phyloP scores from a whole-genome alignment of 30 jellyfish, hydroid and myxozoan genomes.

The Aurelia aurita complex sp. Pacific region DNA sequence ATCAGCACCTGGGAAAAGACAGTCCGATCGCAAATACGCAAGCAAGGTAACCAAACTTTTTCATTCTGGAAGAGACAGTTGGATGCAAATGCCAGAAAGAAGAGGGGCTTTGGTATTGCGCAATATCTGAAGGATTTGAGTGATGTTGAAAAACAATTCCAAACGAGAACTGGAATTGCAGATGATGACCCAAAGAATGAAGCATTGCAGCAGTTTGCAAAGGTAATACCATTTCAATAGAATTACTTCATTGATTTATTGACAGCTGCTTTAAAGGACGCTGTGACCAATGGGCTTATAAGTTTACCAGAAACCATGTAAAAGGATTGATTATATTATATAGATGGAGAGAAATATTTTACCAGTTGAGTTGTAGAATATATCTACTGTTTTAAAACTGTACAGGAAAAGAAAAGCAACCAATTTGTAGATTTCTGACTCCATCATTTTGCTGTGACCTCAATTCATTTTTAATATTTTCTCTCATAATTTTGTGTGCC shows the following conservation, averaged over 20 bases:
- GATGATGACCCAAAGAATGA: conserved; percentile 23
- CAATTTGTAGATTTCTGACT: too few relatives aligned
- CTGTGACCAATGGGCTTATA: too few relatives aligned
- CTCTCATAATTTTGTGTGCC: too few relatives aligned
- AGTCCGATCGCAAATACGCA: conserved; percentile 35
- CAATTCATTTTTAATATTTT: too few relatives aligned
- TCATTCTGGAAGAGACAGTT: conserved; percentile 39
- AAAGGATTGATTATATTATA: neutral
- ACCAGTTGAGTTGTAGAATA: neutral
- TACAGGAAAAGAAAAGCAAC: too few relatives aligned
- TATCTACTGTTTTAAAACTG: too few relatives aligned
- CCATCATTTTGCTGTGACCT: too few relatives aligned
- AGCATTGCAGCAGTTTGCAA: conserved; percentile 18
- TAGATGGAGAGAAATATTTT: neutral
- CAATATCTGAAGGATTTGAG: conserved; percentile 18
- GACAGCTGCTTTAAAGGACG: neutral
- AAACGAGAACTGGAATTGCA: conserved; percentile 26
- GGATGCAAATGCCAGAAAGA: neutral
- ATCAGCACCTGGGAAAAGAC: conserved; percentile 33
- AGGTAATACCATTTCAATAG: conserved; percentile 3
- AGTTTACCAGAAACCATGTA: too few relatives aligned
- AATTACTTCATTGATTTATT: too few relatives aligned
- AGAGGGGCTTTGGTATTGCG: conserved; percentile 21
- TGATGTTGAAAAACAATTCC: conserved; percentile 16
- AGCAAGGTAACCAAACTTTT: conserved; percentile 49